phyloP scores from a whole-genome alignment of 1,140 invertebrate species.

The Mamestra configurata region DNA sequence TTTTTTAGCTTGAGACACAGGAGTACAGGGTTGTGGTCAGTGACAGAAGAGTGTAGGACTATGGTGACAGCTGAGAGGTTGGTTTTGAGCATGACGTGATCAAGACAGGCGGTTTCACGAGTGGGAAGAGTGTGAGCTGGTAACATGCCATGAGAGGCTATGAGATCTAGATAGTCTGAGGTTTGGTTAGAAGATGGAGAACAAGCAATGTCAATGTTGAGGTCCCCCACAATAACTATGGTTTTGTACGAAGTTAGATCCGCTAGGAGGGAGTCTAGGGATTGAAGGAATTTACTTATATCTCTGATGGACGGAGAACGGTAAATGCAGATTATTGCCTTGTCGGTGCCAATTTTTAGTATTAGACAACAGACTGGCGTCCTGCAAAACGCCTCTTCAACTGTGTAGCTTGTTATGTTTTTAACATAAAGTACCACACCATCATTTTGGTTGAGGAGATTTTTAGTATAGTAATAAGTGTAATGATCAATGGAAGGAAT shows the following conservation, averaged over 20 bases:
- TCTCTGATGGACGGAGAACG: background rate
- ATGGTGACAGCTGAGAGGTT: background rate
- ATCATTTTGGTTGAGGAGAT: slow-evolving; percentile 14
- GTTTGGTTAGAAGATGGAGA: background rate
- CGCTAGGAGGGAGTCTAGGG: background rate
- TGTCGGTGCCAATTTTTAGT: background rate
- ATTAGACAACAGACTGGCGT: slow-evolving; percentile 4
- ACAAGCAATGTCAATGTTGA: background rate
- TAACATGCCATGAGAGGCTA: background rate
- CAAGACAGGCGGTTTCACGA: background rate
- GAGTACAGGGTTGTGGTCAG: slow-evolving; percentile 1
- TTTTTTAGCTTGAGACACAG: background rate
- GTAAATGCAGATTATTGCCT: background rate
- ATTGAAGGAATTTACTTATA: background rate
- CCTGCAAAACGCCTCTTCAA: background rate
- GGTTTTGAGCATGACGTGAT: slow-evolving; percentile 13
- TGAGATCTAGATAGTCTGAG: background rate
- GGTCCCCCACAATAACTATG: background rate
- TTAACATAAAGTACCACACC: slow-evolving; percentile 6
- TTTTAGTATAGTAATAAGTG: background rate
- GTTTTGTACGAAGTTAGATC: background rate
- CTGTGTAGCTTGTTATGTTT: background rate
- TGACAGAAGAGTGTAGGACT: background rate
- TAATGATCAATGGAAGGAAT: background rate
- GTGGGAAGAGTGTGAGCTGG: slow-evolving; percentile 1